Evolutionary conservation across 2,797 vertebrate genomes (phyloP), one percentile per base, ranked within the genome.

Genomic region (Gymnoscopelus braueri): DNA sequence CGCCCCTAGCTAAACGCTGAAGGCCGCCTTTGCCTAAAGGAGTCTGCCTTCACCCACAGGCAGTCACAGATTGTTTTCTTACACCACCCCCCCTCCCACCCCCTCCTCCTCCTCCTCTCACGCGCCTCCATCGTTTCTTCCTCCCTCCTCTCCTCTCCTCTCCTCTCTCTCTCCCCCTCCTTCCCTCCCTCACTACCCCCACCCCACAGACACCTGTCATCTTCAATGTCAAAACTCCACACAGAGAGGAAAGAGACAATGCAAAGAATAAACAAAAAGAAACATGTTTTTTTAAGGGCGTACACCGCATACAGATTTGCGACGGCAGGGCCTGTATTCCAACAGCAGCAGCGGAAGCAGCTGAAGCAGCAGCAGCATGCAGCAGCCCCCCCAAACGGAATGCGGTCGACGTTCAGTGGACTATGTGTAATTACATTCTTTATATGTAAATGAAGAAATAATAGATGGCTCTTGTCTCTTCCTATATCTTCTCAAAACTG

Each of bases 1-100:
- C 87, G 91, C 92, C 92, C 92, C 91, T 78, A 92, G 92, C 90
- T 93, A 93, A 93, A 93, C 85, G 91, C 92, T 92, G 89, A 93
- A 92, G 91, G 91, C 91, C 90, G 87, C 88, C 86, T 91, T 19
- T 81, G 91, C 90, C 90, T 91, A 85, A 86, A 92, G 91, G 90
- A 91, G 89, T 88, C 86, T 90, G 88, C 89, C 88, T 91, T 91
- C 89, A 91, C 89, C 93, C 91, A 91, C 84, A 92, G 90, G 91
- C 90, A 91, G 87, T 88, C 88, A 86, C 79, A 91, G 89, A 90
- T 88, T 92, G 90, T 92, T 92, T 91, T 93, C 87, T 90, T 88
- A 84, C 86, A 29, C 63, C 51, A 44, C 29, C 3, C 69, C 13
- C 50, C 12, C 75, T 69, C 73, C 66, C 47, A 50, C 60, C 11